Conservation (phyloP, 2,797 vertebrate species). For the Sebastes trivittatus region DNA sequence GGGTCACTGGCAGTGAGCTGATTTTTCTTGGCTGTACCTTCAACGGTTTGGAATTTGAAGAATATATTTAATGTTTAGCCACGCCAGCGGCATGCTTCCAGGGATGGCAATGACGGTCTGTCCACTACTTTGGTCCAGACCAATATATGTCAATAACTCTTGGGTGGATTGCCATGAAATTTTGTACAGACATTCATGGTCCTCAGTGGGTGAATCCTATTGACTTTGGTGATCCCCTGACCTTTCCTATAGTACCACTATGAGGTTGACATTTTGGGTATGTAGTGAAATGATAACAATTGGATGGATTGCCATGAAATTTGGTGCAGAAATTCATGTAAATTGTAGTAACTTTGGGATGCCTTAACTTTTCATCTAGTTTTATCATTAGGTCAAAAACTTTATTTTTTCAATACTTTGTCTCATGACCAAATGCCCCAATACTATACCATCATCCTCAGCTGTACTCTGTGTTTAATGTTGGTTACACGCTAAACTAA, state of each 20-base stretch:
- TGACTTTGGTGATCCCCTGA: neutral
- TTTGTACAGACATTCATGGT: neutral
- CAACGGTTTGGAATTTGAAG: constrained; percentile 7
- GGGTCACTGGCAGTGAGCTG: constrained; percentile 4
- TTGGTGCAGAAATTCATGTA: too few relatives aligned
- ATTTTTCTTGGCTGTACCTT: constrained; percentile 24
- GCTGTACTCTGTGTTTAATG: neutral
- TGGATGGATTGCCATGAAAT: too few relatives aligned
- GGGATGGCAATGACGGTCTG: neutral
- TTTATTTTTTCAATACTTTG: neutral
- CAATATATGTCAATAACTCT: neutral
- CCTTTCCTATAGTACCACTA: too few relatives aligned
- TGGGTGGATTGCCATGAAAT: neutral
- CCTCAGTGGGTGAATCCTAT: neutral
- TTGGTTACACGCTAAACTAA: neutral
- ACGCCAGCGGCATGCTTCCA: neutral
- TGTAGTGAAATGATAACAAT: too few relatives aligned
- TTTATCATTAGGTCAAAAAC: neutral
- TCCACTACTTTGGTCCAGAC: neutral
- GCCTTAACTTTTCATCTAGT: neutral
- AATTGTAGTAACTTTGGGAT: neutral
- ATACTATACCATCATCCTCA: neutral
- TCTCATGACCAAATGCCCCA: neutral
- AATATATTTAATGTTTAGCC: neutral
- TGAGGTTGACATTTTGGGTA: too few relatives aligned